A percentile compares a stretch with the other conserved stretches of the same genome.
phyloP scores from a whole-genome alignment of 2,113 vertebrate species.

The Actinemys pallida region DNA sequence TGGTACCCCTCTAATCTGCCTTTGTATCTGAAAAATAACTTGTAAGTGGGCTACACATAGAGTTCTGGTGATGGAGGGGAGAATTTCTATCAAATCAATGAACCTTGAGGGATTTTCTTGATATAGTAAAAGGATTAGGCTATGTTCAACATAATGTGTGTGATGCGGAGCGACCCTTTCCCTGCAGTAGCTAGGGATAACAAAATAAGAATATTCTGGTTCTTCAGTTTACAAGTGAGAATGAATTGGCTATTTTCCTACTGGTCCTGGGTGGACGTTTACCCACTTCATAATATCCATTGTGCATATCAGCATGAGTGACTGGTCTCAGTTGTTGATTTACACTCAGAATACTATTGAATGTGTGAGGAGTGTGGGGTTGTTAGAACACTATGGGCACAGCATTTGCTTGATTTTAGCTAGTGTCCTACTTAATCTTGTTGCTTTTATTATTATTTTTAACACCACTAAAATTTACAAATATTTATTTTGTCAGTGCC shows the following conservation, averaged over 20 bases:
- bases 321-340: neutral
- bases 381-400: neutral
- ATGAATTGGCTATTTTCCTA: neutral
- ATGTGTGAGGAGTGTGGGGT: neutral
- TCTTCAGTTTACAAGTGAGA: neutral
- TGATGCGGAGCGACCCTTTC: neutral
- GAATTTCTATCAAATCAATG: neutral
- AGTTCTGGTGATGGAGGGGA: neutral
- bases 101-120: conserved; percentile 1
- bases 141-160: neutral
- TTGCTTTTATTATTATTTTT: too few relatives aligned
- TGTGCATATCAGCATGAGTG: fast-evolving
- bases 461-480: neutral
- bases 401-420: neutral
- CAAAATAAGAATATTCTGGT: neutral
- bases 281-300: neutral
- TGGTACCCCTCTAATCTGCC: neutral
- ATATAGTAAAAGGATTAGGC: neutral
- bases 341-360: neutral
- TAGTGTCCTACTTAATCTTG: neutral
- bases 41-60: neutral
- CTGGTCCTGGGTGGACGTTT: neutral
- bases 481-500: neutral
- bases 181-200: too few relatives aligned
- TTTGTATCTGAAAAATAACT: conserved; percentile 17